A percentile compares a stretch with the other conserved stretches of the same genome.
These are phyloP conservation scores for Oegoconia quadripuncta DNA, from an alignment of 2,888 invertebrate species.

Conservation along the genomic window DNA sequence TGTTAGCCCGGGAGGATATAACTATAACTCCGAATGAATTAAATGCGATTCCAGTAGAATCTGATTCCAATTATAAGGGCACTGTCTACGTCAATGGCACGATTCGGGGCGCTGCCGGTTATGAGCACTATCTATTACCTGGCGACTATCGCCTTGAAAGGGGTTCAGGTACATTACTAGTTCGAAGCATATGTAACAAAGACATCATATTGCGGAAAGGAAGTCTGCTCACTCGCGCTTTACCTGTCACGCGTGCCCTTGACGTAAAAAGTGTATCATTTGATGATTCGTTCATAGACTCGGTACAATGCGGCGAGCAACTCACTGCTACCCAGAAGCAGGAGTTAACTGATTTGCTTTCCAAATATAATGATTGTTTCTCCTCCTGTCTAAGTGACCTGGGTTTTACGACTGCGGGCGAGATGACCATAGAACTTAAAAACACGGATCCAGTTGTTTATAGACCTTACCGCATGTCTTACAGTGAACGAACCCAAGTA, in stretches of 20 bases:
- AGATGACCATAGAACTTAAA: constrained; percentile 22
- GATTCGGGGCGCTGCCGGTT: neutral
- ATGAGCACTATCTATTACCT: constrained; percentile 2
- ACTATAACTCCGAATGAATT: neutral
- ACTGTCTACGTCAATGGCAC: constrained; percentile 6
- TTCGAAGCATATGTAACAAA: constrained; percentile 1
- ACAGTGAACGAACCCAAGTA: constrained; percentile 15
- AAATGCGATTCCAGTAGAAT: neutral
- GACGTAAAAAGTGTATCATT: neutral
- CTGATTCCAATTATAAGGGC: neutral
- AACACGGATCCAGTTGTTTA: constrained; percentile 20
- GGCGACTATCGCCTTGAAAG: constrained; percentile 1
- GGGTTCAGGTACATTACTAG: neutral
- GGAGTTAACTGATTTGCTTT: constrained; percentile 5
- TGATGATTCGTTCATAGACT: neutral
- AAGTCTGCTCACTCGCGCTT: neutral
- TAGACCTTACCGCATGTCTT: constrained; percentile 20
- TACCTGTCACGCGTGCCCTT: neutral
- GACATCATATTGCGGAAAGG: neutral
- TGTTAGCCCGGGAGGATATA: neutral
- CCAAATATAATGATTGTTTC: constrained; percentile 15
- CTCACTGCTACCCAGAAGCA: neutral
- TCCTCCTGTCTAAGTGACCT: constrained; percentile 14
- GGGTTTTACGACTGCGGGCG: constrained; percentile 15
- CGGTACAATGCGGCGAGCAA: neutral